A percentile compares a stretch with the other conserved stretches of the same genome.
phyloP scores from a whole-genome alignment of 2,888 invertebrate genomes.

The Drosophila mayaguana region DNA sequence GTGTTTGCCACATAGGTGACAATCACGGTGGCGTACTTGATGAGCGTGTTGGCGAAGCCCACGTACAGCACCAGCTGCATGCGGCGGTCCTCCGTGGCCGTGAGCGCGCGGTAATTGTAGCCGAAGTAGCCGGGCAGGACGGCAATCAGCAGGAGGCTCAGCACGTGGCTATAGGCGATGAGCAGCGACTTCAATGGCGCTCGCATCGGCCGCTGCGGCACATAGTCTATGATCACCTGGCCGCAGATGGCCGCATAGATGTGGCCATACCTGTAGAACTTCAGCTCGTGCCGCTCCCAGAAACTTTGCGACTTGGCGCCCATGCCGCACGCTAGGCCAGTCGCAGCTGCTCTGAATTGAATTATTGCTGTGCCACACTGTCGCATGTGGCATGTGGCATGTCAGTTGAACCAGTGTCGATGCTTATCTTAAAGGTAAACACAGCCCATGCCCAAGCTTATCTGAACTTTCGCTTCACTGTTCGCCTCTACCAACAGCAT shows the following conservation, averaged over 20 bases:
- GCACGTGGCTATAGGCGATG: slow-evolving; percentile 64
- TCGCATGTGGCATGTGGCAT: background rate
- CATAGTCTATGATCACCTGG: slow-evolving; percentile 74
- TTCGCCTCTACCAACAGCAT: background rate
- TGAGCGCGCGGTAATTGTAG: slow-evolving; percentile 56
- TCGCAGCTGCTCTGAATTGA: slow-evolving; percentile 15
- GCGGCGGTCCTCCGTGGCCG: slow-evolving; percentile 55
- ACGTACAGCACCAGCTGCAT: slow-evolving; percentile 71
- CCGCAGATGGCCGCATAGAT: slow-evolving; percentile 76
- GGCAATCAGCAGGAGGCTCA: slow-evolving; percentile 66
- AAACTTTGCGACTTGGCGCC: slow-evolving; percentile 46
- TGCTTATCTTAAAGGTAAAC: background rate
- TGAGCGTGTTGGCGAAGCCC: slow-evolving; percentile 69
- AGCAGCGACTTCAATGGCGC: slow-evolving; percentile 48
- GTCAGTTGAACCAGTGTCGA: background rate
- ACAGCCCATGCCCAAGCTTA: background rate
- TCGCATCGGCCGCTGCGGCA: slow-evolving; percentile 59
- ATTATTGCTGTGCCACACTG: background rate
- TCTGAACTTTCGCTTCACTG: background rate
- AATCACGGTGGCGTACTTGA: slow-evolving; percentile 74
- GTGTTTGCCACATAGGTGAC: slow-evolving; percentile 74
- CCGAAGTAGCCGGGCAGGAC: slow-evolving; percentile 70
- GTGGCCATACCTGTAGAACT: slow-evolving; percentile 74
- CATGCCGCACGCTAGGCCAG: slow-evolving; percentile 21
- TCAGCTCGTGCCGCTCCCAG: slow-evolving; percentile 75